Conservation (phyloP, 2,797 vertebrate genomes). For the Anabas testudineus region DNA sequence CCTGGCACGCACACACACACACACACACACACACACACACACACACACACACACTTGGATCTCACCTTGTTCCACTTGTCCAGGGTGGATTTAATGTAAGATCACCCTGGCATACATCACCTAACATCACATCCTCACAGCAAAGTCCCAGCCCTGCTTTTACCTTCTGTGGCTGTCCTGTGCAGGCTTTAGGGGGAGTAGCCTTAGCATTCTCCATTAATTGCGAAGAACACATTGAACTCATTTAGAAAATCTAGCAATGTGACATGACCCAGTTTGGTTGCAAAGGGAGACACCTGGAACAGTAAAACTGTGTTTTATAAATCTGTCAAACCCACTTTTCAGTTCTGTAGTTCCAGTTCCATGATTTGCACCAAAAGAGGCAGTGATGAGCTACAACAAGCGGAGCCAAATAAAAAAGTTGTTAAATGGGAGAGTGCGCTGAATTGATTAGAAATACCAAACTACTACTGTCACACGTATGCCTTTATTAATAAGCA, state of each 20-base stretch:
- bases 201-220: too few relatives aligned
- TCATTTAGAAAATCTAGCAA: background rate
- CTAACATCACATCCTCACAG: slow-evolving; percentile 47
- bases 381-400: background rate
- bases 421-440: slow-evolving; percentile 6
- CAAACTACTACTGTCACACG: background rate
- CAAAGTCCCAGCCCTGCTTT: slow-evolving; percentile 24
- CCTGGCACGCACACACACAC: slow-evolving; percentile 63
- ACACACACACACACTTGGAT: slow-evolving; percentile 46
- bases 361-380: background rate
- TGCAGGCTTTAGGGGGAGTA: background rate
- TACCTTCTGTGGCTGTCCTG: background rate
- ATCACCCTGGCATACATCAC: slow-evolving; percentile 60
- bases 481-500: background rate
- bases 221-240: background rate
- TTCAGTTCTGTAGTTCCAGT: background rate
- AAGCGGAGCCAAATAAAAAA: background rate
- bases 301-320: background rate
- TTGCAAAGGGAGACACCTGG: background rate
- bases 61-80: slow-evolving; percentile 75
- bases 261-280: slow-evolving; percentile 7
- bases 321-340: background rate
- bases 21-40: slow-evolving; percentile 38
- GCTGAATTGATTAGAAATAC: background rate
- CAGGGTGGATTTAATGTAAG: slow-evolving; percentile 64